Percentiles rank a stretch among this genome's conserved stretches.
Conservation (phyloP, 2,797 vertebrate species). For the Brotula barbata region DNA sequence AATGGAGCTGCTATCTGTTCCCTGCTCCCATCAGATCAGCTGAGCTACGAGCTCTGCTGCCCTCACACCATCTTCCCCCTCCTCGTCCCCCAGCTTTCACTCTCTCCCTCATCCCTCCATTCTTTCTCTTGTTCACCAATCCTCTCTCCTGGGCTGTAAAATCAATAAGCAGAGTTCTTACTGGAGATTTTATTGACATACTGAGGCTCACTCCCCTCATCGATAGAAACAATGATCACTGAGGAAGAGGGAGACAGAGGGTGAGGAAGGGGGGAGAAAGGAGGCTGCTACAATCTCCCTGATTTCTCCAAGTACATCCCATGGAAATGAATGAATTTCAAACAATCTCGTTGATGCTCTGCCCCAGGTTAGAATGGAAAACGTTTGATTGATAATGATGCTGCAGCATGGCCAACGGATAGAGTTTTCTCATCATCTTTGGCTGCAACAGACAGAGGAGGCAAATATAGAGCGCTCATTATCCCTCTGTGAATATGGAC, state of each 20-base stretch:
- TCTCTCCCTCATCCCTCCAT: constrained; percentile 1
- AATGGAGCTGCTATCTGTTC: too few relatives aligned
- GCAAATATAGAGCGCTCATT: constrained; percentile 32
- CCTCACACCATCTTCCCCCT: neutral
- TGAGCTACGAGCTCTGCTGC: neutral
- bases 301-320: constrained; percentile 9
- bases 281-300: neutral
- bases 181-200: constrained; percentile 59
- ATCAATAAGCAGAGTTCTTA: constrained; percentile 67
- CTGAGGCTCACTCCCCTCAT: constrained; percentile 55
- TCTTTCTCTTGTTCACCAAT: constrained; percentile 37
- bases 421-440: constrained; percentile 28
- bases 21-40: too few relatives aligned
- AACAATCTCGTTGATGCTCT: constrained; percentile 12
- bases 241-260: constrained; percentile 4
- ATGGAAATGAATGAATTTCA: constrained; percentile 5
- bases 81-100: constrained; percentile 7
- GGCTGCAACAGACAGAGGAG: constrained; percentile 18
- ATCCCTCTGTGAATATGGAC: constrained; percentile 27
- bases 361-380: constrained; percentile 11
- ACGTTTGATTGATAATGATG: constrained; percentile 7
- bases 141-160: constrained; percentile 38
- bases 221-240: constrained; percentile 66
- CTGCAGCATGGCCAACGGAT: neutral
- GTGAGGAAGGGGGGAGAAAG: constrained; percentile 10